Conservation (phyloP, 64 coral and sea anemone species). For the Actinia equina region DNA sequence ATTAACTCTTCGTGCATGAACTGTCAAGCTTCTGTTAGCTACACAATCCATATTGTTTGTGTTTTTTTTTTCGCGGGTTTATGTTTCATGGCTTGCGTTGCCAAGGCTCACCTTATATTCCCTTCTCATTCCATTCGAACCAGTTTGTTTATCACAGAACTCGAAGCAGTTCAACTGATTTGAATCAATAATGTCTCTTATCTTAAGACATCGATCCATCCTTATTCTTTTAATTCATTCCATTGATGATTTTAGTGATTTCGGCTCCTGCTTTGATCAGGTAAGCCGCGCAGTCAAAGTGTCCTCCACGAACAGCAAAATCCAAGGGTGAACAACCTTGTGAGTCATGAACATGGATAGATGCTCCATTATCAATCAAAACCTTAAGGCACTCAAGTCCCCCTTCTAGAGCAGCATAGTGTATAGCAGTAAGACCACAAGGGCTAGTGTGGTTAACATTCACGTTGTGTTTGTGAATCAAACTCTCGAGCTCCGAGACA, state of each 20-base stretch:
- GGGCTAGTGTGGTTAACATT: conserved; percentile 67
- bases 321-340: conserved; percentile 79
- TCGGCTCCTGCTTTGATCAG: conserved; percentile 86
- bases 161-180: not conserved
- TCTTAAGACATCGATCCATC: not conserved
- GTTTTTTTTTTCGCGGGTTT: too few relatives aligned
- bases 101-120: not conserved
- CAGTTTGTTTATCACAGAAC: not conserved
- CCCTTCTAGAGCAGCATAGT: conserved; percentile 80
- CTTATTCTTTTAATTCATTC: conserved; percentile 18
- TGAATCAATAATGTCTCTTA: not conserved
- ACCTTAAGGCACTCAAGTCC: conserved; percentile 66
- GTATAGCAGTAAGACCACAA: conserved; percentile 65
- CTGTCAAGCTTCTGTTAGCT: too few relatives aligned
- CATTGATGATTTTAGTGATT: conserved; percentile 83
- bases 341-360: conserved; percentile 53
- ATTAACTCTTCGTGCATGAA: too few relatives aligned
- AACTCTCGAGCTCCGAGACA: conserved; percentile 44
- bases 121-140: not conserved
- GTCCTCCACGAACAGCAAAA: conserved; percentile 82
- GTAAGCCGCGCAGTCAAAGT: conserved; percentile 86
- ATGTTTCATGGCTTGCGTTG: too few relatives aligned
- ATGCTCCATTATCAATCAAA: conserved; percentile 63
- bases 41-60: too few relatives aligned
- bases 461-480: conserved; percentile 63